Conservation (phyloP, 2,797 vertebrate genomes). For the Propithecus deckenii region DNA sequence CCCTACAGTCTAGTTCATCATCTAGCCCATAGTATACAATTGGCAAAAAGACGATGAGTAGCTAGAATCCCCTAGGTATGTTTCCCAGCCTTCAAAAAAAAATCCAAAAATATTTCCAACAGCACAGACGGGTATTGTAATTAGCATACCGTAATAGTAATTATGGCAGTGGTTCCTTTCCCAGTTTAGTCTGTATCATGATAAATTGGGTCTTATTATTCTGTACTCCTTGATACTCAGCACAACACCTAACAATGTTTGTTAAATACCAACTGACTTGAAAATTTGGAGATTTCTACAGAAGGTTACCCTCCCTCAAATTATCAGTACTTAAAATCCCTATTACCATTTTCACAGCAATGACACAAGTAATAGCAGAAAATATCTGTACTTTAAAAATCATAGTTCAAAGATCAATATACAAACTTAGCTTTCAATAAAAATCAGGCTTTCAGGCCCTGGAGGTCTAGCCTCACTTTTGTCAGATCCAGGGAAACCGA, state of each 20-base stretch:
- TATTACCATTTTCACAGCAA: slow-evolving; percentile 15
- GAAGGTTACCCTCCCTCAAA: background rate
- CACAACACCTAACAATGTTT: background rate
- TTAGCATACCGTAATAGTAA: background rate
- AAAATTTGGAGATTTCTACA: background rate
- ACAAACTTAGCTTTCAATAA: slow-evolving; percentile 1
- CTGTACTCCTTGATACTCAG: background rate
- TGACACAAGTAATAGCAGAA: background rate
- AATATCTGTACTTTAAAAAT: background rate
- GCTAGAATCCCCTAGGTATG: background rate
- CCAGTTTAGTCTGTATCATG: background rate
- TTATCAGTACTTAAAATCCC: slow-evolving; percentile 14
- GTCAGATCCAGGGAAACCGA: background rate
- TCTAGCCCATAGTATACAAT: background rate
- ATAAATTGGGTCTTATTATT: background rate
- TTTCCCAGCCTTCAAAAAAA: background rate
- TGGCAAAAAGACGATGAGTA: background rate
- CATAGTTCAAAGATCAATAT: background rate
- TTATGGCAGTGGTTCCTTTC: background rate
- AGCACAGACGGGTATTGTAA: background rate
- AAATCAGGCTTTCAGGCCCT: background rate
- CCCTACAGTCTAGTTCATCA: background rate
- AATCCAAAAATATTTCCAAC: background rate
- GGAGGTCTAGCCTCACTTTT: background rate
- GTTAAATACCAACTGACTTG: background rate